phyloP scores from a whole-genome alignment of 2,888 invertebrate species.

The Cephus pulcher region DNA sequence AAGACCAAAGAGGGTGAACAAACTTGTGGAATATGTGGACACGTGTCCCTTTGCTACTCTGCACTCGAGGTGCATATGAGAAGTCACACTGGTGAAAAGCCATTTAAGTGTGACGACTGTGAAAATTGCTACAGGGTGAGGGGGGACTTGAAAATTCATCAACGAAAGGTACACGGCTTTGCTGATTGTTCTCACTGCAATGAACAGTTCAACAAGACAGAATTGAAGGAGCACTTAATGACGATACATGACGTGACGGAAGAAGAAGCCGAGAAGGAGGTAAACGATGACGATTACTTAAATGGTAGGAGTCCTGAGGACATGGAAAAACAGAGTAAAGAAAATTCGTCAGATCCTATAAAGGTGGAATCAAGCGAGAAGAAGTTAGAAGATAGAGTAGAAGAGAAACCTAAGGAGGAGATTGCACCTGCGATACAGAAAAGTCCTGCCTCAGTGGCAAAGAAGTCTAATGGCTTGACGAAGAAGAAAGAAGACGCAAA shows the following conservation, averaged over 20 bases:
- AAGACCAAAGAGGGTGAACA: slow-evolving; percentile 31
- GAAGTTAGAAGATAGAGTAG: slow-evolving; percentile 8
- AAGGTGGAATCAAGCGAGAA: slow-evolving; percentile 15
- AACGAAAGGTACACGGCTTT: slow-evolving; percentile 36
- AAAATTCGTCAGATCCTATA: neutral
- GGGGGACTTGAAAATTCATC: slow-evolving; percentile 33
- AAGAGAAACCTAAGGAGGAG: neutral
- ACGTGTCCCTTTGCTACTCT: slow-evolving; percentile 27
- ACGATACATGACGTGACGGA: slow-evolving; percentile 41
- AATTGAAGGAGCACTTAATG: slow-evolving; percentile 35
- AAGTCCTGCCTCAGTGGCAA: neutral
- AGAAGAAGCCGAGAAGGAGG: slow-evolving; percentile 30
- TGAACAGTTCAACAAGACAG: slow-evolving; percentile 25
- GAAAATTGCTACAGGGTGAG: slow-evolving; percentile 27
- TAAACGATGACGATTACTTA: neutral
- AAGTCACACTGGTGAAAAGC: slow-evolving; percentile 18
- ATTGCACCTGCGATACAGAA: neutral
- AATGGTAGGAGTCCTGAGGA: neutral
- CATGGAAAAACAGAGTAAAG: slow-evolving; percentile 20
- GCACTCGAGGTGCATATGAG: slow-evolving; percentile 38
- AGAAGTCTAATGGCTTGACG: neutral
- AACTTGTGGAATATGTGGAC: slow-evolving; percentile 36
- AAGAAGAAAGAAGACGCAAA: neutral
- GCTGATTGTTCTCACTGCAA: slow-evolving; percentile 31
- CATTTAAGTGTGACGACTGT: slow-evolving; percentile 39